phyloP scores from a whole-genome alignment of 2,797 vertebrate species.

The Sarcophilus harrisii region DNA sequence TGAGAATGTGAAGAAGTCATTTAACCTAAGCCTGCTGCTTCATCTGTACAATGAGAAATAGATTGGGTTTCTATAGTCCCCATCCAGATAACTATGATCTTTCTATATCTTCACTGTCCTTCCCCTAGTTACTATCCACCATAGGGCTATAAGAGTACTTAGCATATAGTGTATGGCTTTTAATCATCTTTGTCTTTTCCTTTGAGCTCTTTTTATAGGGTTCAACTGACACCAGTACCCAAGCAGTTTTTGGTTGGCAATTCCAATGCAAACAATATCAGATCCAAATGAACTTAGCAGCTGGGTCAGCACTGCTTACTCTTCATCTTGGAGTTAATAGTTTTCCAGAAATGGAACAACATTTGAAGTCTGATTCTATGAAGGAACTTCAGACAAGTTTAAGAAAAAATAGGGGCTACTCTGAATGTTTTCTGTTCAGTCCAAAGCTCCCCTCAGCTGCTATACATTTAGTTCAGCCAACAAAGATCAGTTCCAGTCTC shows the following conservation, averaged over 20 bases:
- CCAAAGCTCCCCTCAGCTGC: slow-evolving; percentile 38
- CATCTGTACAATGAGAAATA: slow-evolving; percentile 6
- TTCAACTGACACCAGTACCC: not conserved
- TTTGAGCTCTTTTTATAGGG: not conserved
- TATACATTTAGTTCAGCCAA: slow-evolving; percentile 75
- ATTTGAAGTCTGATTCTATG: not conserved
- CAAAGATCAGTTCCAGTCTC: slow-evolving; percentile 78
- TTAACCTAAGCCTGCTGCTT: slow-evolving; percentile 10
- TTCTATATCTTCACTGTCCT: not conserved
- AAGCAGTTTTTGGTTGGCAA: not conserved
- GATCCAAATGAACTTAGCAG: not conserved
- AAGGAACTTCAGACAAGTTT: not conserved
- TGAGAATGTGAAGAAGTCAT: not conserved
- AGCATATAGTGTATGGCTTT: not conserved
- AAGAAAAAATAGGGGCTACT: not conserved
- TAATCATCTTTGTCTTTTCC: not conserved
- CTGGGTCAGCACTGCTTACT: not conserved
- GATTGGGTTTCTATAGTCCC: not conserved
- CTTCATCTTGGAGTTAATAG: not conserved
- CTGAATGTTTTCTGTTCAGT: slow-evolving; percentile 44
- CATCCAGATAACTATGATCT: not conserved
- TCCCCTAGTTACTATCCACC: not conserved
- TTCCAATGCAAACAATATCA: slow-evolving; percentile 10
- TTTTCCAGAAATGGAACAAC: not conserved
- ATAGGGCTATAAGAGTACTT: not conserved